Percentiles rank a stretch among this genome's conserved stretches.
These are phyloP conservation scores for Tenualosa ilisha DNA, from an alignment of 2,797 vertebrate genomes.

Conservation along the genomic window DNA sequence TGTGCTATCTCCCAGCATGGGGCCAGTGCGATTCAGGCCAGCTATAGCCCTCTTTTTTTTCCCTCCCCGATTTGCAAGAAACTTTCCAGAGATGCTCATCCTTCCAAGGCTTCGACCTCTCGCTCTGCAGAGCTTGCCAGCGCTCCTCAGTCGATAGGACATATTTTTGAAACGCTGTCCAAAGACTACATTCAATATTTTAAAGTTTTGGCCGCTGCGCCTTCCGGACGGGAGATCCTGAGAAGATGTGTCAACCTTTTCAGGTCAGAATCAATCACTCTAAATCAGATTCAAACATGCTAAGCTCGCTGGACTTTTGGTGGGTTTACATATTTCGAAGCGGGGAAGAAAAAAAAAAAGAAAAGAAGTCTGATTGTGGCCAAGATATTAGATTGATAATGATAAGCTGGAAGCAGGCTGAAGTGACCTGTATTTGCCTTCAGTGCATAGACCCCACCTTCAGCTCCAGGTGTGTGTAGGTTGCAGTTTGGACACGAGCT, in stretches of 20 bases:
- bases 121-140: constrained; percentile 42
- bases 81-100: constrained; percentile 43
- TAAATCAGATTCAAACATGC: constrained; percentile 28
- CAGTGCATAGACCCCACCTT: neutral
- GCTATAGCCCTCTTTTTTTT: neutral
- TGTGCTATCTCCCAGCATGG: constrained; percentile 29
- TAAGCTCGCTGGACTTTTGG: neutral
- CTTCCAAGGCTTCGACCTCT: constrained; percentile 50
- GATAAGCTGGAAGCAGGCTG: neutral
- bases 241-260: constrained; percentile 42
- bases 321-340: constrained; percentile 5
- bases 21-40: neutral
- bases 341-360: neutral
- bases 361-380: neutral
- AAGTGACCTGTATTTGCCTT: constrained; percentile 9
- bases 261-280: constrained; percentile 47
- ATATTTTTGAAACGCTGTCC: constrained; percentile 51
- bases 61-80: constrained; percentile 31
- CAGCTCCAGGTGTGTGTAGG: constrained; percentile 8
- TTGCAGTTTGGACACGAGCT: neutral
- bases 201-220: constrained; percentile 45
- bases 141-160: constrained; percentile 46
- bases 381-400: neutral
- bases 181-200: constrained; percentile 52
- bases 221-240: constrained; percentile 31